Percentiles rank a stretch among this genome's conserved stretches.
Evolutionary conservation across 2,113 vertebrate species (phyloP).

Genomic region (Ctenodactylus gundi): DNA sequence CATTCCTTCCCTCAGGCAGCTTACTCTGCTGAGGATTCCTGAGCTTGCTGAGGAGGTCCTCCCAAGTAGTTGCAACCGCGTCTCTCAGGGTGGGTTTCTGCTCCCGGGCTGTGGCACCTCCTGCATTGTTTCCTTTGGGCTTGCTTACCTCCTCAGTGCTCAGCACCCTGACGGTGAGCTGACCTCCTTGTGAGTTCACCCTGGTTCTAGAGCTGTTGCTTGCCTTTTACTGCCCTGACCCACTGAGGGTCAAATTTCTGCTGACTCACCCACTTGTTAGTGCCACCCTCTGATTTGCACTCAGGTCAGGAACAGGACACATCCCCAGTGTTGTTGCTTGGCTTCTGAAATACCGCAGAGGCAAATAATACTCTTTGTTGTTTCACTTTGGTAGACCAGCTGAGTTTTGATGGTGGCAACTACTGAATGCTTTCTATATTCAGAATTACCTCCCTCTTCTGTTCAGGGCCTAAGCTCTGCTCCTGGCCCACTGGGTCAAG

Average conservation of each 20-base stretch:
- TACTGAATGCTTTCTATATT: not conserved
- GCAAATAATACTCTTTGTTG: not conserved
- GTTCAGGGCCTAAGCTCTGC: not conserved
- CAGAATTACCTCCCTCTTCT: not conserved
- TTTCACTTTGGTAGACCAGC: not conserved
- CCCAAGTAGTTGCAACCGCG: rapidly evolving
- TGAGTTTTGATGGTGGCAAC: not conserved
- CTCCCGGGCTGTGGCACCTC: not conserved
- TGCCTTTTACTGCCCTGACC: not conserved
- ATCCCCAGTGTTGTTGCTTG: not conserved
- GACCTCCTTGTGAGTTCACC: not conserved
- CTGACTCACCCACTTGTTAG: not conserved
- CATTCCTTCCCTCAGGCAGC: not conserved
- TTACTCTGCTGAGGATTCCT: not conserved
- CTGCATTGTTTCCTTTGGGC: not conserved
- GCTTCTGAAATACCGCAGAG: not conserved
- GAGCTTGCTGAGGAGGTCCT: rapidly evolving
- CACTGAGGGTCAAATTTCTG: not conserved
- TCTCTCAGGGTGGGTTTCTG: not conserved
- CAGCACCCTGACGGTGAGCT: not conserved
- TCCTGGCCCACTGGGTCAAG: not conserved
- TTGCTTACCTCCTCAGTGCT: not conserved
- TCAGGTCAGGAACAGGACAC: not conserved
- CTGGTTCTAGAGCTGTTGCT: not conserved
- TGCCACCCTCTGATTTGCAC: not conserved